Percentiles rank a stretch among this genome's conserved stretches.
Conservation (phyloP, 2,888 invertebrate species). For the Cataglyphis rosenhaueri region DNA sequence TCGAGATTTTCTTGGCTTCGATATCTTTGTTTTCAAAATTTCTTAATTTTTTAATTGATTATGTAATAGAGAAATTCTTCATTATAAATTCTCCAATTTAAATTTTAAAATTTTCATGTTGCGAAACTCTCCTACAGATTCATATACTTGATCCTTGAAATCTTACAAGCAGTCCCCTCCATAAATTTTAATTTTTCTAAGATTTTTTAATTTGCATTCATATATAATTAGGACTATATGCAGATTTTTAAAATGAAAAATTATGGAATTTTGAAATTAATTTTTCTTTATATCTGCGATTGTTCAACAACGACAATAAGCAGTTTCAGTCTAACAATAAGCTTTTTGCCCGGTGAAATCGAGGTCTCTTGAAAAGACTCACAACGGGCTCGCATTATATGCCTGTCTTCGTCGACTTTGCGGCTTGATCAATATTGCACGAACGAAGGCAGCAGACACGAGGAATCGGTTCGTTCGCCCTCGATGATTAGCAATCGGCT, state of each 20-base stretch:
- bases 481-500: conserved; percentile 25
- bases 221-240: neutral
- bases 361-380: neutral
- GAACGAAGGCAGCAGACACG: neutral
- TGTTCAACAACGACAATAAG: neutral
- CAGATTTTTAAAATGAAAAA: neutral
- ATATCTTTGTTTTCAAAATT: conserved; percentile 7
- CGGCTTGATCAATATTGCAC: conserved; percentile 39
- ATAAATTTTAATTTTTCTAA: neutral
- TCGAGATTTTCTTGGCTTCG: neutral
- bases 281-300: neutral
- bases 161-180: neutral
- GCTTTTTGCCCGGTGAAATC: neutral
- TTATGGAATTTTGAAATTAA: neutral
- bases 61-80: neutral
- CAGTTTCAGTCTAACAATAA: neutral
- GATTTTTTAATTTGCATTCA: neutral
- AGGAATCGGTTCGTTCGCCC: conserved; percentile 16
- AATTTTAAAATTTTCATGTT: neutral
- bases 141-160: neutral
- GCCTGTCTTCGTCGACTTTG: conserved; percentile 19
- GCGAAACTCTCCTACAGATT: neutral
- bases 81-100: neutral
- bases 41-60: neutral
- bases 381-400: neutral